Evolutionary conservation across 1,140 invertebrate genomes (phyloP).

Genomic region (Chironomus tepperi): DNA sequence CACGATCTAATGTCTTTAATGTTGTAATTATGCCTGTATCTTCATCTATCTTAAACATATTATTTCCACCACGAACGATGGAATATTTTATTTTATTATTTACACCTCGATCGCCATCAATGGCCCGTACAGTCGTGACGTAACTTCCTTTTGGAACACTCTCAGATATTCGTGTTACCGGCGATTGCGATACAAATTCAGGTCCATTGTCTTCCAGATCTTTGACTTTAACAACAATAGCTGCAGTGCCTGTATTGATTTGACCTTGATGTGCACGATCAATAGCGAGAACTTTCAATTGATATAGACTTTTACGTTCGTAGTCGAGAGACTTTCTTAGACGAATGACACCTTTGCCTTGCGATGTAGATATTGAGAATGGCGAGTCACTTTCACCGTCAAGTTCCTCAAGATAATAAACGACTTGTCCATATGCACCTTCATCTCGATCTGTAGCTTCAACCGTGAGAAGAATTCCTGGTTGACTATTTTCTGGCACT

Average conservation of each 20-base stretch:
- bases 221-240: conserved; percentile 74
- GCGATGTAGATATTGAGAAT: conserved; percentile 73
- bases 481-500: conserved; percentile 65
- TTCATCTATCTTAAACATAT: conserved; percentile 65
- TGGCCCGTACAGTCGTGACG: conserved; percentile 78
- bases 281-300: conserved; percentile 72
- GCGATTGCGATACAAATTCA: conserved; percentile 76
- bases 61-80: conserved; percentile 63
- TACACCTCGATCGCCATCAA: conserved; percentile 85
- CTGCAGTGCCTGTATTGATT: conserved; percentile 76
- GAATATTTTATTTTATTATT: conserved; percentile 81
- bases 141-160: conserved; percentile 70
- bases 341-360: conserved; percentile 78
- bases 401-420: conserved; percentile 64
- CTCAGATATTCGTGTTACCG: conserved; percentile 79
- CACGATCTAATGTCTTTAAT: conserved; percentile 65
- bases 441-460: conserved; percentile 84
- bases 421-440: conserved; percentile 81
- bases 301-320: conserved; percentile 79
- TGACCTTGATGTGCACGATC: conserved; percentile 68
- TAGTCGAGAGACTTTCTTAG: conserved; percentile 73
- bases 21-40: conserved; percentile 74
- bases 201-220: conserved; percentile 88
- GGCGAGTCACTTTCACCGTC: conserved; percentile 62
- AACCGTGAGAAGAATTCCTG: conserved; percentile 65